Evolutionary conservation across 2,888 invertebrate genomes (phyloP).

Genomic region (Campoplex capitator): DNA sequence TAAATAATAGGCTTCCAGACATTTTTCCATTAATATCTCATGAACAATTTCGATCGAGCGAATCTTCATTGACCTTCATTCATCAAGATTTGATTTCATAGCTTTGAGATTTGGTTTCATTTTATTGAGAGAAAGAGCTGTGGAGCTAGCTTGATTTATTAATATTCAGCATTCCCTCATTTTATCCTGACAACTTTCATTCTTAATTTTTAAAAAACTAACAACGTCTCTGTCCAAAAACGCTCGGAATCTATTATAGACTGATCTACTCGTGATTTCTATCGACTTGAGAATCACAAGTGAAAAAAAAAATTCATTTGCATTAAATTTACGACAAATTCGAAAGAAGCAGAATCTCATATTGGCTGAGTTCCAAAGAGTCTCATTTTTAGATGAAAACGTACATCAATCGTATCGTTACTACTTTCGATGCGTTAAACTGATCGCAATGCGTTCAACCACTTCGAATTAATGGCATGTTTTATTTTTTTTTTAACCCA

Average conservation of each 20-base stretch:
- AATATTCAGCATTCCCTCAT: neutral
- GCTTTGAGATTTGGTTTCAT: neutral
- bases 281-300: neutral
- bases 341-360: neutral
- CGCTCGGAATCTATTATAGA: neutral
- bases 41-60: neutral
- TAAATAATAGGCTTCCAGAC: neutral
- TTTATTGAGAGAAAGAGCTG: neutral
- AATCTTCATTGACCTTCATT: neutral
- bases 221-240: conserved; percentile 26
- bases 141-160: neutral
- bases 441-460: neutral
- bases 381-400: neutral
- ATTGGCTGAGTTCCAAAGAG: neutral
- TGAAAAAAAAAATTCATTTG: neutral
- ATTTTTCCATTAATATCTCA: neutral
- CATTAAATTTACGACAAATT: neutral
- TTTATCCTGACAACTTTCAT: conserved; percentile 9
- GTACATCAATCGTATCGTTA: neutral
- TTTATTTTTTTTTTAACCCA: neutral
- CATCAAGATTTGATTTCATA: neutral
- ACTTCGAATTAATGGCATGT: neutral
- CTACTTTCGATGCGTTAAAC: neutral
- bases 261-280: neutral
- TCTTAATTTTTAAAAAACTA: neutral